phyloP scores from a whole-genome alignment of 1,140 invertebrate species.

The Drosophila kanapiae region DNA sequence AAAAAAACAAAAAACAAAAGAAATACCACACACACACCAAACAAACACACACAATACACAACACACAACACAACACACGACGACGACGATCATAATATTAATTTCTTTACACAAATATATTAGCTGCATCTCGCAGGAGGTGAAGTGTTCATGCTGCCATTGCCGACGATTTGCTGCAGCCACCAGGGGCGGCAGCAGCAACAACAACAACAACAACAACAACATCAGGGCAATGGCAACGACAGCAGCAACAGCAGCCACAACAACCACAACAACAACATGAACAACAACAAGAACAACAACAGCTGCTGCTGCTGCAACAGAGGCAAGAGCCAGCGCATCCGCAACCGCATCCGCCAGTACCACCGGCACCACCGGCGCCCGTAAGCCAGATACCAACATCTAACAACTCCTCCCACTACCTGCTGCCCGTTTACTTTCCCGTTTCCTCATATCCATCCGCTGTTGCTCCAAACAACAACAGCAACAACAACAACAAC shows the following conservation, averaged over 20 bases:
- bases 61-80: background rate
- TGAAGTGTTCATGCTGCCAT: conserved; percentile 82
- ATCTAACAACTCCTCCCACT: background rate
- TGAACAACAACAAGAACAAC: background rate
- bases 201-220: conserved; percentile 26
- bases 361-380: background rate
- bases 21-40: background rate
- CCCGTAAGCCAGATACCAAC: background rate
- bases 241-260: background rate
- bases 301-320: background rate
- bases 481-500: background rate
- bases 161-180: conserved; percentile 73
- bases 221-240: background rate
- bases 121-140: conserved; percentile 81
- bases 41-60: background rate
- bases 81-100: conserved; percentile 37
- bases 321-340: background rate
- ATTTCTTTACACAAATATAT: conserved; percentile 79
- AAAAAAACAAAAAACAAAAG: background rate
- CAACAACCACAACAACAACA: conserved; percentile 25
- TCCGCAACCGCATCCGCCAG: background rate
- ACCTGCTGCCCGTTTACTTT: background rate
- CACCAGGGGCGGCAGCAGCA: background rate
- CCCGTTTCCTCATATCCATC: background rate
- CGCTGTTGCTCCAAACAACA: no score